phyloP scores from a whole-genome alignment of 2,888 invertebrate species.

The Oxyscelio sp. region DNA sequence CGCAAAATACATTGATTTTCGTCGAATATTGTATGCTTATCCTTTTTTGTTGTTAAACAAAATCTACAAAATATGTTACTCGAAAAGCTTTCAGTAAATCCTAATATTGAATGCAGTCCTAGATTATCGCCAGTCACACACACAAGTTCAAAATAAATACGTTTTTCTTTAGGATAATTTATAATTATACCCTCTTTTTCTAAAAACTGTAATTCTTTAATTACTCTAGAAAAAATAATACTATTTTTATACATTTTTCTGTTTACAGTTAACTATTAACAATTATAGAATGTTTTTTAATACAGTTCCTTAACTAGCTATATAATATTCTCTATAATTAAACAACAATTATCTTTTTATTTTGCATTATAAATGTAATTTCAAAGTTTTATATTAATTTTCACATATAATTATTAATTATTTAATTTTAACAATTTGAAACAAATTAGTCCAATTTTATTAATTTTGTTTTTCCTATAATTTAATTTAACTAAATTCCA shows the following conservation, averaged over 20 bases:
- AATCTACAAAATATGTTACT: slow-evolving; percentile 6
- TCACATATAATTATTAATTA: too few relatives aligned
- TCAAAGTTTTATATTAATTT: too few relatives aligned
- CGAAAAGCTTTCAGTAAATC: slow-evolving; percentile 18
- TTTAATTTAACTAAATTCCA: too few relatives aligned
- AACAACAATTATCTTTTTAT: too few relatives aligned
- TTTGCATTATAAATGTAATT: too few relatives aligned
- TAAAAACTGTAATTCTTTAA: slow-evolving; percentile 1
- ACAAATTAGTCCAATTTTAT: too few relatives aligned
- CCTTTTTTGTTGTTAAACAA: slow-evolving; percentile 4
- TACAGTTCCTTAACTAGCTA: too few relatives aligned
- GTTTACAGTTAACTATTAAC: too few relatives aligned
- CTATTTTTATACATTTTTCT: slow-evolving; percentile 7
- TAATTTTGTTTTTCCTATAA: too few relatives aligned
- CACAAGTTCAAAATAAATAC: slow-evolving; percentile 7
- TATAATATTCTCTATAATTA: too few relatives aligned
- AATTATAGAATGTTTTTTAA: too few relatives aligned
- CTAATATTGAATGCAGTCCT: slow-evolving; percentile 27
- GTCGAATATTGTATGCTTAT: background rate
- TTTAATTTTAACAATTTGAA: too few relatives aligned
- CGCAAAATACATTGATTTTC: background rate
- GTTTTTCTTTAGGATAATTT: background rate
- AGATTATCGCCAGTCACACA: slow-evolving; percentile 65
- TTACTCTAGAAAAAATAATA: background rate
- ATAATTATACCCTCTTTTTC: slow-evolving; percentile 7